phyloP scores from a whole-genome alignment of 2,113 vertebrate genomes.

The Aramus guarauna region DNA sequence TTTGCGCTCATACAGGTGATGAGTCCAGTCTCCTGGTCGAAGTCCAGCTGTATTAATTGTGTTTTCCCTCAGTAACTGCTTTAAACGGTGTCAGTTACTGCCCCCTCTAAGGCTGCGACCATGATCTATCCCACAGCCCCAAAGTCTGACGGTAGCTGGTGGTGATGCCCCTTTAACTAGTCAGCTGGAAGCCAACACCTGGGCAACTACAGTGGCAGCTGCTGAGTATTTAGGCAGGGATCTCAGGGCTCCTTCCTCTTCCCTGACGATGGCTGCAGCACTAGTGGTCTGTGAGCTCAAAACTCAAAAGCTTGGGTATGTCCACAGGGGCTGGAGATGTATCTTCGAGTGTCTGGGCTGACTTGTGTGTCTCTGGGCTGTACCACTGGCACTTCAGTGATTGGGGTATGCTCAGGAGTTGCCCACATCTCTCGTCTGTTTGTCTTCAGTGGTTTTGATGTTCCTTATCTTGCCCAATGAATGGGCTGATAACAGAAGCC shows the following conservation, averaged over 20 bases:
- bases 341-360: neutral
- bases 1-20: neutral
- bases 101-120: neutral
- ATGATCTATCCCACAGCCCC: neutral
- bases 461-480: neutral
- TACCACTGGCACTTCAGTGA: neutral
- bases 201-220: neutral
- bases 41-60: neutral
- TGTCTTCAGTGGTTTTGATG: neutral
- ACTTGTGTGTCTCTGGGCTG: neutral
- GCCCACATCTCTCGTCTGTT: neutral
- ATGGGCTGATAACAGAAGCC: neutral
- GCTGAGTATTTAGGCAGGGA: neutral
- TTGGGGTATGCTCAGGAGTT: neutral
- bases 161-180: neutral
- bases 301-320: rapidly evolving
- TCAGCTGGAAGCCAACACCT: neutral
- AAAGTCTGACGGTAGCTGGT: neutral
- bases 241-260: rapidly evolving
- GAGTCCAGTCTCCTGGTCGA: neutral
- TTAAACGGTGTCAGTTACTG: neutral
- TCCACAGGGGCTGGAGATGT: rapidly evolving
- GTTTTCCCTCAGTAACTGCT: neutral
- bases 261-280: rapidly evolving
- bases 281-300: neutral